Base-by-base conservation (phyloP, 2,113 vertebrate genomes). In the Zosterops japonicus region DNA sequence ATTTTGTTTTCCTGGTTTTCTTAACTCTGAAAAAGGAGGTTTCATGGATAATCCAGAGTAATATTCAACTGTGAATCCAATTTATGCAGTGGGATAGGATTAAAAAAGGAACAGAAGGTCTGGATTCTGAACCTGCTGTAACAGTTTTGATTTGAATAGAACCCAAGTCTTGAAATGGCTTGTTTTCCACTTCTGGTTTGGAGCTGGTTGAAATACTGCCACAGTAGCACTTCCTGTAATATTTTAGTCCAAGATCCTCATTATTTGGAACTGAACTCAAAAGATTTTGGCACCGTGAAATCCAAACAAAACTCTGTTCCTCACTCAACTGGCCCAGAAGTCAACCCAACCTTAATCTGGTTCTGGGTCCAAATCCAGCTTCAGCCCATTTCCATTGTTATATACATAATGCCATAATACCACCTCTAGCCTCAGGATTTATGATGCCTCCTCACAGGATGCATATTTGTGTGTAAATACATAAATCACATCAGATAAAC, bases 401-500 rank as follows among this genome's bases (percentile, higher is more conserved):
- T 10, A 97, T 5, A 90, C 86, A 96, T 91, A 94, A 77, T 68
- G 82, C 72, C 94, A 82, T 91, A 80, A 96, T 80, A 79, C 81
- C 78, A 84, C 70, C 80, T 89, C 97, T 95, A 94, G 85, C 94
- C 84, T 96, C 87, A 57, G 72, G 94, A 97, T 97, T 97, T 89
- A 96, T 67, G 89, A 87, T 31, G 94, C 77, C 68, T 88, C 67
- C 95, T 96, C 33, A 19, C 56, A 95, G 94, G 92, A 95, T 94
- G 94, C 91, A 90, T 94, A 95, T 96, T 97, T 97, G 92, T 97
- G 84, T 95, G 92, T 86, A 88, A 72, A 97, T 96, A 97, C 86
- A 95, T 95, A 97, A 97, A 97, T 97, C 94, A 95, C 92, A 97
- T 97, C 92, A 97, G 86, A 97, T 95, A 98, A 98, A 97, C 89